Base-by-base conservation (phyloP, 2,888 invertebrate species). In the Apamea monoglypha region DNA sequence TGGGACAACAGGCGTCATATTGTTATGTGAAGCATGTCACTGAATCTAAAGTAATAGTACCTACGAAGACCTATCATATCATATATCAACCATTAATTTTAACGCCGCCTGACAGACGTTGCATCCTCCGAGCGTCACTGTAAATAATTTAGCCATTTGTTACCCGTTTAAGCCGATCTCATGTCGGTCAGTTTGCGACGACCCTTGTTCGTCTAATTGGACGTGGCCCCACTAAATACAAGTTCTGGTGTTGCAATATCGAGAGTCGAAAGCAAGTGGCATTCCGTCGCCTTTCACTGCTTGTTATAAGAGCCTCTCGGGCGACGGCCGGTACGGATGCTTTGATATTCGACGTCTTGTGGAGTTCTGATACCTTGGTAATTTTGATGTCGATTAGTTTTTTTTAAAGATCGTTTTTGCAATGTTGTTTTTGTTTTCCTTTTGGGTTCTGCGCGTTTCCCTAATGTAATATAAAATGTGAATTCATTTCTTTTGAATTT, bases 251-350 rank as follows among this genome's bases (percentile, higher is more conserved):
- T 89, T 79, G 91, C 87, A 89, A 88, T 79, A 81, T 64, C 73
- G 82, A 83, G 90, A 90, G 88, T 91, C 79, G 91, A 91, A 91
- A 91, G 91, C 91, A 91, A 90, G 91, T 91, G 87, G 81, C 87
- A 88, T 91, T 91, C 89, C 88, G 72, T 70, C 63, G 87, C 90
- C 91, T 91, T 91, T 91, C 91, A 91, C 91, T 89, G 85, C 83
- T 87, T 69, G 75, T 82, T 79, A 78, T 69, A 84, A 80, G 82
- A 88, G 84, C n/a, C 74, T 76, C 83, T 80, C 67, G 83, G 79
- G 61, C 79, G 77, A 68, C 79, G 84, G 75, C 81, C 73, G 77
- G 80, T 77, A 74, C 68, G 16, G 36, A 72, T 76, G 68, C 44
- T 74, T 59, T 69, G 59, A 69, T 80, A 81, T 77, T 67, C 77